phyloP scores from a whole-genome alignment of 2,113 vertebrate species.

The Pygoscelis antarcticus region DNA sequence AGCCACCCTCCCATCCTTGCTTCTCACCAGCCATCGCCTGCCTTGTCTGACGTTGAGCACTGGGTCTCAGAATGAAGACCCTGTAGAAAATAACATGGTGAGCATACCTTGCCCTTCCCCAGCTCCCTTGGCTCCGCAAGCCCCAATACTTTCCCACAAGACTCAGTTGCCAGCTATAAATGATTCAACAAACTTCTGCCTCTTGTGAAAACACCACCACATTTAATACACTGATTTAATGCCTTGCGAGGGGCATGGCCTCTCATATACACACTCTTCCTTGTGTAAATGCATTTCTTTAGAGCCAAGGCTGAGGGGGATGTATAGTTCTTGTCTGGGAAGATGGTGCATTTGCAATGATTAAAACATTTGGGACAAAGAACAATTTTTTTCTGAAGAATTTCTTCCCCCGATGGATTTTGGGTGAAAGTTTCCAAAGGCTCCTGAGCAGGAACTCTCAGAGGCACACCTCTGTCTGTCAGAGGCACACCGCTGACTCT shows the following conservation, averaged over 20 bases:
- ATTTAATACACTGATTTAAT: background rate
- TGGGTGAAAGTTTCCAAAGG: background rate
- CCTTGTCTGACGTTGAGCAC: background rate
- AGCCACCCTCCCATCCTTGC: background rate
- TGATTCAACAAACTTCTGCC: background rate
- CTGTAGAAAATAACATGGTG: background rate
- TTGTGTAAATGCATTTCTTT: background rate
- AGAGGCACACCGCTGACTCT: too few relatives aligned
- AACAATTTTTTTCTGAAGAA: background rate
- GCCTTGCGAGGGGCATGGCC: background rate
- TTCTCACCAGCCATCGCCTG: background rate
- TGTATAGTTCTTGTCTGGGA: background rate
- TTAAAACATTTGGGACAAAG: background rate
- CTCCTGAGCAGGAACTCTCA: background rate
- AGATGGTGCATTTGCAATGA: background rate
- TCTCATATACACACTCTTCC: background rate
- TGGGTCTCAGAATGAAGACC: background rate
- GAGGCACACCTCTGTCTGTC: too few relatives aligned
- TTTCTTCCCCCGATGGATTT: background rate
- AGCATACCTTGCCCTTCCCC: background rate
- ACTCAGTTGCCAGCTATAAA: accelerated
- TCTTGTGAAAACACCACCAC: background rate
- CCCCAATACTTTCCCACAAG: background rate
- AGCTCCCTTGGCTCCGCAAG: background rate
- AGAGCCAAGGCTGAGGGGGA: background rate